phyloP scores from a whole-genome alignment of 2,888 invertebrate genomes.

The Rhagophthalmus giganteus region DNA sequence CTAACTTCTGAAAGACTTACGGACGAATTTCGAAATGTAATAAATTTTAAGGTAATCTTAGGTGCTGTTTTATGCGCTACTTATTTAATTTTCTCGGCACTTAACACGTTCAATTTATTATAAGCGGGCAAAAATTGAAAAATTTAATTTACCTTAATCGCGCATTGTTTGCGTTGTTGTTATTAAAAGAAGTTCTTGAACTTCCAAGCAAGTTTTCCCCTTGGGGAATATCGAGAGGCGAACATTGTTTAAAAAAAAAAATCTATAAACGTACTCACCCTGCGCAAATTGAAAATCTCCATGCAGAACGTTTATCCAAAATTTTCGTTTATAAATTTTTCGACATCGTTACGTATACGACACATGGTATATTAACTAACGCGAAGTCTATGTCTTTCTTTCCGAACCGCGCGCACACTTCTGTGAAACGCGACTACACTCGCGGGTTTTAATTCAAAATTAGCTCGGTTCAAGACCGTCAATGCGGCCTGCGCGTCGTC shows the following conservation, averaged over 20 bases:
- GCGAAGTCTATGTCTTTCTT: conserved; percentile 26
- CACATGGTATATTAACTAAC: conserved; percentile 36
- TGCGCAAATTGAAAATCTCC: conserved; percentile 26
- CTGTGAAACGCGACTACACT: conserved; percentile 39
- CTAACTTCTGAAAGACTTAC: no score
- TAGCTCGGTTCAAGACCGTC: conserved; percentile 39
- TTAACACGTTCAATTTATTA: no score
- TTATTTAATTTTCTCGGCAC: no score
- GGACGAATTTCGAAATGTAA: no score
- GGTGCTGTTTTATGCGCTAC: no score
- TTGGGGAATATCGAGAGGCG: no score
- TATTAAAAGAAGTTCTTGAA: no score
- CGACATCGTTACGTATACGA: conserved; percentile 30
- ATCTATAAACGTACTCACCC: conserved; percentile 10
- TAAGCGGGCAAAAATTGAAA: no score
- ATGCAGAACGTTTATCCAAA: conserved; percentile 30
- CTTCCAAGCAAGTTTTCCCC: no score
- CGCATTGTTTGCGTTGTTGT: no score
- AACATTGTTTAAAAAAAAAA: conserved; percentile 1
- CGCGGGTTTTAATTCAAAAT: conserved; percentile 43
- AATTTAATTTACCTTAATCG: no score
- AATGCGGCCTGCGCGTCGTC: conserved; percentile 29
- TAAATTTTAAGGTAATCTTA: no score
- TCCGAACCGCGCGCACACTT: conserved; percentile 37
- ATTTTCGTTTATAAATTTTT: conserved; percentile 18